phyloP scores from a whole-genome alignment of 1,140 invertebrate species.

The Stegodyphus mimosarum region DNA sequence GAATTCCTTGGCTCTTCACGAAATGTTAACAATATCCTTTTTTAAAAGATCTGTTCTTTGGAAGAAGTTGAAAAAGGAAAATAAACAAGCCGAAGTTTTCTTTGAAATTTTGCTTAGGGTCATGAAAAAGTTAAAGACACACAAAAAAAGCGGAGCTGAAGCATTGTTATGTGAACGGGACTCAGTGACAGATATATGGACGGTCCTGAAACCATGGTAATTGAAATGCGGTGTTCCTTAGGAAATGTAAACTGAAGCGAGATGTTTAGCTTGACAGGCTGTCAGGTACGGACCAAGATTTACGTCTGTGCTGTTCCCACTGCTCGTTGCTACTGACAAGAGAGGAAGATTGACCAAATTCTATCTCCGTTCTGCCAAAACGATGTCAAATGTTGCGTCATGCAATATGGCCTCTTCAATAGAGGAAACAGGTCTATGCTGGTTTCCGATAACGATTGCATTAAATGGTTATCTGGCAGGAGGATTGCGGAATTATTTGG shows the following conservation, averaged over 20 bases:
- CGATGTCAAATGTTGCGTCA: constrained; percentile 19
- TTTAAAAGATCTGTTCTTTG: constrained; percentile 8
- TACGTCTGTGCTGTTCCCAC: constrained; percentile 41
- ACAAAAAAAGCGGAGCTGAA: not conserved
- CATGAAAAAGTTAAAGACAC: not conserved
- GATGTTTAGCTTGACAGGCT: constrained; percentile 29
- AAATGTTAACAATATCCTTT: not conserved
- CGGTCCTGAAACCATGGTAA: constrained; percentile 31
- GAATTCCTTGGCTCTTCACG: no score
- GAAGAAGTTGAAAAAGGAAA: not conserved
- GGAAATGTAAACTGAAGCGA: constrained; percentile 46
- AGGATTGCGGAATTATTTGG: no score
- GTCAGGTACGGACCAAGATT: constrained; percentile 39
- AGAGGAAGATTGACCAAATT: constrained; percentile 50
- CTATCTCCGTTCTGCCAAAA: constrained; percentile 24
- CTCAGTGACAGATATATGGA: constrained; percentile 31
- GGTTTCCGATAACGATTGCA: constrained; percentile 9
- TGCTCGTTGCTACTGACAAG: constrained; percentile 16
- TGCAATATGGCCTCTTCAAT: constrained; percentile 11
- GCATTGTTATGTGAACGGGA: constrained; percentile 7
- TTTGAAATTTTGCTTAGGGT: not conserved
- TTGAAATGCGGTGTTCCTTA: constrained; percentile 38
- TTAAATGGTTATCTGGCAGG: not conserved
- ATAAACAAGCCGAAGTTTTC: not conserved
- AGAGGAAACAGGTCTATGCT: not conserved